Evolutionary conservation across 2,888 invertebrate genomes (phyloP), one percentile per base, ranked within the genome.

Genomic region (Cataglyphis albicans): DNA sequence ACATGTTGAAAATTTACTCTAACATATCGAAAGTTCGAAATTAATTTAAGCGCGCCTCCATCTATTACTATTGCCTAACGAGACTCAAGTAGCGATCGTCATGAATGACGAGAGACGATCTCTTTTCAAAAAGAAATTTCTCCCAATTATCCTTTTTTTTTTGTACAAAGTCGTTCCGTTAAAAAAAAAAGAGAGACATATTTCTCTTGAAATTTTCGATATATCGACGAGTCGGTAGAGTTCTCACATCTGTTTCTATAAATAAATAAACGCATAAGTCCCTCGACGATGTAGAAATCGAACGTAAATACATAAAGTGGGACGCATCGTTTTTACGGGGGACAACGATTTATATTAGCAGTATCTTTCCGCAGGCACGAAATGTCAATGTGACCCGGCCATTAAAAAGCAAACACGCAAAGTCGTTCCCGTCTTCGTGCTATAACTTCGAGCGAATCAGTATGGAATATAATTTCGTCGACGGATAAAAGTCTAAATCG

Each of bases 11-110:
- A 80, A 59, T 80, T 80, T 48, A 72, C 72, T 72, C 72, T 7
- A 35, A 80, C 78, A 80, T 80, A 80, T 80, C 78, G 78, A 70
- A 80, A 59, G 70, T 70, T 57, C 44, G 44, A 70, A 78, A 35
- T 80, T 70, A 61, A 80, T 80, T 80, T 61, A 80, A 80, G 48
- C 72, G 72, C 78, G 78, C 25, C 63, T 21, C 44, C 44, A 72
- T 72, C 59, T 44, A 41, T 29, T 25, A 44, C 29, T 67, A 41
- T 10, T 25, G 15, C 52, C 21, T 48, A 80, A 25, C 59, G 18
- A 59, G 68, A 44, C 32, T 25, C 21, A 18, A 59, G 10, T 59
- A 72, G 72, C 72, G 5, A 72, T 61, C 35, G n/a, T 72, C 59
- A 70, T 4, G 25, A n/a, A 32, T 10, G n/a, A 25, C 29, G 21